A percentile compares a stretch with the other conserved stretches of the same genome.
These are phyloP conservation scores for Poecilobothrus nobilitatus DNA, from an alignment of 2,888 invertebrate genomes.

Conservation along the genomic window DNA sequence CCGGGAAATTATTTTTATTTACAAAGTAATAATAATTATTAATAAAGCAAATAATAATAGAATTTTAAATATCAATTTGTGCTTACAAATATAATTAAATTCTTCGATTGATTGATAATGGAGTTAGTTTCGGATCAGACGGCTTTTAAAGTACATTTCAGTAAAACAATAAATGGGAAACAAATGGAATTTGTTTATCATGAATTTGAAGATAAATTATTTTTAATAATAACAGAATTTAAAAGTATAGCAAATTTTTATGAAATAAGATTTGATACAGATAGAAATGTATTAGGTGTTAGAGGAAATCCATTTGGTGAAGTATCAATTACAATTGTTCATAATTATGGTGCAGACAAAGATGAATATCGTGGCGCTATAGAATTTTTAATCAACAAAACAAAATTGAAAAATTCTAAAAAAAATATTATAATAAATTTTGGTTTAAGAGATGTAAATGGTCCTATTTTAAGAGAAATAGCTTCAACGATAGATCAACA, in stretches of 20 bases:
- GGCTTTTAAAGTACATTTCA: conserved; percentile 32
- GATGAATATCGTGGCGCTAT: conserved; percentile 37
- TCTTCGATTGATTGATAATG: no score
- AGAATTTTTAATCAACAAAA: conserved; percentile 36
- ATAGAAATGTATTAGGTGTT: conserved; percentile 24
- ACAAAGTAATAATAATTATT: no score
- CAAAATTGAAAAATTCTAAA: conserved; percentile 32
- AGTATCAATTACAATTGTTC: conserved; percentile 29
- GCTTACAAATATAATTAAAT: no score
- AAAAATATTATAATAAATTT: conserved; percentile 34
- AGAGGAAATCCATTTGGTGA: conserved; percentile 24
- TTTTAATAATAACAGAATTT: conserved; percentile 38
- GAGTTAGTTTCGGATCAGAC: no score
- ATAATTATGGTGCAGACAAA: conserved; percentile 34
- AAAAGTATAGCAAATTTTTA: conserved; percentile 36
- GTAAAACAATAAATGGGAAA: conserved; percentile 29
- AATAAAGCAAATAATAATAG: no score
- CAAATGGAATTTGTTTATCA: conserved; percentile 37
- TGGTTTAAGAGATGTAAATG: conserved; percentile 33
- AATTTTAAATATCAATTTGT: no score
- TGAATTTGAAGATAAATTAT: conserved; percentile 36
- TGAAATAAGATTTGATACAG: conserved; percentile 34
- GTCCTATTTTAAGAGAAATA: conserved; percentile 30
- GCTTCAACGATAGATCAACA: conserved; percentile 27
- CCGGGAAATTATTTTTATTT: no score